phyloP scores from a whole-genome alignment of 37 sponge, comb jelly and placozoan genomes.

The Aphrocallistes beatrix region DNA sequence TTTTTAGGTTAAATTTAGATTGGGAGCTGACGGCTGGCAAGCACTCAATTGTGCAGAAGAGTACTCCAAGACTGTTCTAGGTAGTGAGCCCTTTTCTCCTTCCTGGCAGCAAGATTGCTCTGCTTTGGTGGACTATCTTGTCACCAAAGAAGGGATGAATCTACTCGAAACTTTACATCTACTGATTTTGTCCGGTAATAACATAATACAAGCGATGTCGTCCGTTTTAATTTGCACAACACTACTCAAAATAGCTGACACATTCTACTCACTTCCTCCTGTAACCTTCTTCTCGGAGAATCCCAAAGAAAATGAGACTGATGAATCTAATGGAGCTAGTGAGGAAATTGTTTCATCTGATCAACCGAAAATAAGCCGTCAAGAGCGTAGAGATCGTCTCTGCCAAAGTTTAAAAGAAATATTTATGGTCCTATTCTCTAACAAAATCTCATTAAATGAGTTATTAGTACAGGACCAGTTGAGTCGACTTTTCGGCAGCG shows the following conservation, averaged over 20 bases:
- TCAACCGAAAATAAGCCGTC: neutral
- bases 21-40: neutral
- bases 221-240: neutral
- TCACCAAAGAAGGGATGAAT: neutral
- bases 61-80: neutral
- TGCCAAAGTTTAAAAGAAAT: neutral
- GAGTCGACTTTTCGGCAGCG: neutral
- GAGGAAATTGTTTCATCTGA: neutral
- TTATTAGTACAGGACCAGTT: neutral
- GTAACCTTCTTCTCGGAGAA: neutral
- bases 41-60: neutral
- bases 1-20: constrained; percentile 4
- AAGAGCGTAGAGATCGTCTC: neutral
- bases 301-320: neutral
- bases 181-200: neutral
- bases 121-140: neutral
- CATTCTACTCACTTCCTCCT: constrained; percentile 11
- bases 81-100: neutral
- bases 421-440: neutral
- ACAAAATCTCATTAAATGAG: neutral
- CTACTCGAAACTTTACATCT: neutral
- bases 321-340: neutral
- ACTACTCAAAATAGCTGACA: neutral
- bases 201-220: neutral
- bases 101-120: neutral